Evolutionary conservation across 2,113 vertebrate genomes (phyloP).

Genomic region (Podarcis raffonei): DNA sequence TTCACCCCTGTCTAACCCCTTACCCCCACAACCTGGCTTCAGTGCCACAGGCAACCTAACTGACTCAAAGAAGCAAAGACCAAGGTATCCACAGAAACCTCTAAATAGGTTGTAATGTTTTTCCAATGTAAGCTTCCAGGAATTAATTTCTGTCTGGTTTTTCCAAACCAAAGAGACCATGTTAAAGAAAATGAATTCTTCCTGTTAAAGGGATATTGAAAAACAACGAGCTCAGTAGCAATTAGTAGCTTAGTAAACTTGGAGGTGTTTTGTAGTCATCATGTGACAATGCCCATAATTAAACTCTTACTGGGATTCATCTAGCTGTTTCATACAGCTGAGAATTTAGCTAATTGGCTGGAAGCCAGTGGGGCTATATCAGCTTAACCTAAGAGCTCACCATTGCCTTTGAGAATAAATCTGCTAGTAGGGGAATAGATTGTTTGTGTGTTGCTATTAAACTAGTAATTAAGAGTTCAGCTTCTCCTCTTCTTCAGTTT

Average conservation of each 20-base stretch:
- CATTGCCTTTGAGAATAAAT: neutral
- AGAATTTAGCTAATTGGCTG: constrained; percentile 12
- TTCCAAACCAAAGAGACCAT: constrained; percentile 47
- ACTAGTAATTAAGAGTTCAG: neutral
- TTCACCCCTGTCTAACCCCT: constrained; percentile 42
- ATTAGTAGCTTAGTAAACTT: constrained; percentile 47
- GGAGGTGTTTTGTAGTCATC: constrained; percentile 51
- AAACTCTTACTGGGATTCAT: neutral
- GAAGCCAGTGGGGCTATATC: constrained; percentile 4
- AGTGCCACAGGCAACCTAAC: constrained; percentile 19
- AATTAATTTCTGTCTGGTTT: constrained; percentile 69
- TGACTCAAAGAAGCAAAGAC: constrained; percentile 38
- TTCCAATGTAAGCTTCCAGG: constrained; percentile 55
- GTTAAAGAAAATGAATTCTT: constrained; percentile 66
- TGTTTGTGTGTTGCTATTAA: neutral
- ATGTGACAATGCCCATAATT: neutral
- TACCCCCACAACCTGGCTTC: constrained; percentile 58
- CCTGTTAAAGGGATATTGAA: constrained; percentile 43
- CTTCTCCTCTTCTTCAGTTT: neutral
- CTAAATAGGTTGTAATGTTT: constrained; percentile 65
- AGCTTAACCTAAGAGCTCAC: neutral
- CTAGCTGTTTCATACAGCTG: neutral
- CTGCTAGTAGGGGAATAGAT: neutral
- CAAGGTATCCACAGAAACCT: constrained; percentile 68
- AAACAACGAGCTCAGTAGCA: constrained; percentile 40